A percentile compares a stretch with the other conserved stretches of the same genome.
phyloP scores from a whole-genome alignment of 1,140 invertebrate genomes.

The Drosophila watanabei region DNA sequence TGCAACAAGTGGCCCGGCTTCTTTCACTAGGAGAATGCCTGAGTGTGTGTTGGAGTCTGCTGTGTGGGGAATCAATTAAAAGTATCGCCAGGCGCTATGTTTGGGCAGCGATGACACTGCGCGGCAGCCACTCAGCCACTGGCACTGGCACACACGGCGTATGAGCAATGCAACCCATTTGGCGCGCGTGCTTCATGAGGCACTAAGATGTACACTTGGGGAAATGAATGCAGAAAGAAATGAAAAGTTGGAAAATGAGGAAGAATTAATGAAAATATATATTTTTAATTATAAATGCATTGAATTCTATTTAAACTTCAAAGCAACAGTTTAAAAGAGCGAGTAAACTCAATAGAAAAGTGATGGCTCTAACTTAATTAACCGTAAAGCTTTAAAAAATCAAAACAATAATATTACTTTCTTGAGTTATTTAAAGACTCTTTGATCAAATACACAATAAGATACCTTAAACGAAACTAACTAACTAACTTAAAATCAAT shows the following conservation, averaged over 20 bases:
- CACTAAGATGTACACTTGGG: background rate
- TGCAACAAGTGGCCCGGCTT: conserved; percentile 73
- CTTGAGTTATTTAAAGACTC: no score
- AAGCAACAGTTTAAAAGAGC: no score
- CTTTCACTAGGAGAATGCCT: conserved; percentile 69
- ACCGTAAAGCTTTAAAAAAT: no score
- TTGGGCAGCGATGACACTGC: conserved; percentile 78
- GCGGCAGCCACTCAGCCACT: conserved; percentile 30
- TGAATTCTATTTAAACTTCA: no score
- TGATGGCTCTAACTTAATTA: no score
- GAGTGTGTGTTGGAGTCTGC: conserved; percentile 16
- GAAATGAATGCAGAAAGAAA: background rate
- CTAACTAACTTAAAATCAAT: no score
- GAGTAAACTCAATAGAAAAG: no score
- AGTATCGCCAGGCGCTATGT: conserved; percentile 76
- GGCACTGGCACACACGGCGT: conserved; percentile 45
- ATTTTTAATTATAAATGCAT: no score
- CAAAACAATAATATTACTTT: no score
- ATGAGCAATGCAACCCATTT: conserved; percentile 72
- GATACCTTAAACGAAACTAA: no score
- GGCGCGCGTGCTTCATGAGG: conserved; percentile 56
- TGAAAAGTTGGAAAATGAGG: background rate
- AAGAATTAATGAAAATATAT: no score
- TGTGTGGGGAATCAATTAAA: conserved; percentile 79
- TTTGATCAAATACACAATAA: no score